These are phyloP conservation scores for Xylocampa areola DNA, from an alignment of 2,888 invertebrate genomes.

Conservation along the genomic window DNA sequence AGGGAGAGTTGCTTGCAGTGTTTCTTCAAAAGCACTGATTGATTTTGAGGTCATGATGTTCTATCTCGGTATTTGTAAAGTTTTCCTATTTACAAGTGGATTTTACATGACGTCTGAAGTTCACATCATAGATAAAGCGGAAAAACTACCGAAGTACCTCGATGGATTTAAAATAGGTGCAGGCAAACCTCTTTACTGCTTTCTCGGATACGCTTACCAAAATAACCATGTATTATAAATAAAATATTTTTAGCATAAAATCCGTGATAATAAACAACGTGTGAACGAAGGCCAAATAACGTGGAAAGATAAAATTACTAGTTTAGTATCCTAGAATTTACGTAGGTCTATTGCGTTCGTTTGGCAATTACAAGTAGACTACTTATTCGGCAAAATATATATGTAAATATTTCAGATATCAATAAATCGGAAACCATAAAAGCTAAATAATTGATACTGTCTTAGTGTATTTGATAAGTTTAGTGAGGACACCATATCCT, in stretches of 20 bases:
- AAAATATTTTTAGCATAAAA: conserved; percentile 67
- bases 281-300: conserved; percentile 67
- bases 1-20: conserved; percentile 7
- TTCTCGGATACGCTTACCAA: conserved; percentile 54
- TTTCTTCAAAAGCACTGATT: not conserved
- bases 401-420: too few species aligned
- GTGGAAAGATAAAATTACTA: conserved; percentile 60
- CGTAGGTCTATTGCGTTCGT: conserved; percentile 33
- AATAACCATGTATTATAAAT: conserved; percentile 60
- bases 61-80: conserved; percentile 1
- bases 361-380: conserved; percentile 31
- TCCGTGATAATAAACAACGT: conserved; percentile 63
- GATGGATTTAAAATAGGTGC: conserved; percentile 25
- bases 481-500: too few species aligned
- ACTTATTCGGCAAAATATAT: too few species aligned
- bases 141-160: conserved; percentile 14
- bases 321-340: conserved; percentile 55
- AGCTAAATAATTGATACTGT: too few species aligned
- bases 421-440: too few species aligned
- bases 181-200: conserved; percentile 47
- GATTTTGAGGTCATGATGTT: conserved; percentile 3
- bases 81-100: conserved; percentile 12
- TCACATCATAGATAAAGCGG: conserved; percentile 28
- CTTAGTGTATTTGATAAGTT: too few species aligned
- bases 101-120: conserved; percentile 25